Percentiles rank a stretch among this genome's conserved stretches.
These are phyloP conservation scores for Mongoloraphidia duomilia DNA, from an alignment of 2,888 invertebrate species.

Conservation along the genomic window DNA sequence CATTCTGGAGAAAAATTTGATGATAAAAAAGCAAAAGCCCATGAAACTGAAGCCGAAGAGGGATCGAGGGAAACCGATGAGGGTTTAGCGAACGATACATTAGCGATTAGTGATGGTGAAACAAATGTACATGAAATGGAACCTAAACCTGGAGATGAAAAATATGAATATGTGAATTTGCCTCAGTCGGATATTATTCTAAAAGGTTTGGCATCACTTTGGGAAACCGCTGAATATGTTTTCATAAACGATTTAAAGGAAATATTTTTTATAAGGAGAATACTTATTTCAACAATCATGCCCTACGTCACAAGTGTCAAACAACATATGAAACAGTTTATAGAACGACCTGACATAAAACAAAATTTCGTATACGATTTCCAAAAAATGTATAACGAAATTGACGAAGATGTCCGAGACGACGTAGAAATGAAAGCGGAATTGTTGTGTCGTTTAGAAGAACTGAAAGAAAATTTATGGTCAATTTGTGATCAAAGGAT, in stretches of 20 bases:
- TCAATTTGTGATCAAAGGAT: constrained; percentile 42
- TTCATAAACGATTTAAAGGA: constrained; percentile 39
- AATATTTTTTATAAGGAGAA: constrained; percentile 39
- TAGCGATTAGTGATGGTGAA: constrained; percentile 9
- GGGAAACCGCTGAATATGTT: constrained; percentile 30
- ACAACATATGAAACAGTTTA: constrained; percentile 38
- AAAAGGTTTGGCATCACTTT: constrained; percentile 26
- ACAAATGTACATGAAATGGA: constrained; percentile 4
- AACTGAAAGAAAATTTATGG: constrained; percentile 36
- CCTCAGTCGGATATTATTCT: constrained; percentile 21
- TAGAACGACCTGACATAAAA: constrained; percentile 40
- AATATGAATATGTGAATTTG: constrained; percentile 27
- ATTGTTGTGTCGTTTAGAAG: constrained; percentile 40
- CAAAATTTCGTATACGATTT: constrained; percentile 40
- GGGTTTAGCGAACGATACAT: constrained; percentile 1
- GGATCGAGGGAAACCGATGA: neutral
- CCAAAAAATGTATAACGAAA: constrained; percentile 42
- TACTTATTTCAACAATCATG: constrained; percentile 36
- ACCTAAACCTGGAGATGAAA: constrained; percentile 19
- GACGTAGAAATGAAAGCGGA: constrained; percentile 44
- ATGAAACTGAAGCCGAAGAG: constrained; percentile 18
- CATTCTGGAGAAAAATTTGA: constrained; percentile 10
- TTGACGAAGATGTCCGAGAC: constrained; percentile 41
- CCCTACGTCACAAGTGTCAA: constrained; percentile 40
- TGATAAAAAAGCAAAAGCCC: constrained; percentile 24